Evolutionary conservation across 1,140 invertebrate species (phyloP).

Genomic region (Drosophila triauraria): DNA sequence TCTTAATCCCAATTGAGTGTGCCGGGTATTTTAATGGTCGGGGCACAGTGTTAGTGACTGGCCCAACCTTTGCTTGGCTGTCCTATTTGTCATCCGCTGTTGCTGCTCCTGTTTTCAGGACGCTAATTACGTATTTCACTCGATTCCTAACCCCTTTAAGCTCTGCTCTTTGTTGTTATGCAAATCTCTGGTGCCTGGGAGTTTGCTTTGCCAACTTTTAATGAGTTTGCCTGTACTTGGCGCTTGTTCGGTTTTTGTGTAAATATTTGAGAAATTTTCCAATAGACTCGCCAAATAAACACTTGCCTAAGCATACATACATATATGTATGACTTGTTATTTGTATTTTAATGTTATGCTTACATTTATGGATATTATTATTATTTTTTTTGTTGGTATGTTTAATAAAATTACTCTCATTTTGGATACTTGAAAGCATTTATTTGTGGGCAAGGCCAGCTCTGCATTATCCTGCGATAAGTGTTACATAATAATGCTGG

Average conservation of each 20-base stretch:
- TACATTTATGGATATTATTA: constrained; percentile 10
- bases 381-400: constrained; percentile 26
- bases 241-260: constrained; percentile 47
- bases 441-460: not conserved
- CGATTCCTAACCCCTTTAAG: constrained; percentile 7
- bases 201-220: constrained; percentile 45
- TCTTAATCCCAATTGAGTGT: not conserved
- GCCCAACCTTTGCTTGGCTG: not conserved
- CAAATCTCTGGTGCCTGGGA: constrained; percentile 17
- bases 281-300: constrained; percentile 55
- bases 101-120: not conserved
- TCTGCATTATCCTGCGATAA: too few species aligned
- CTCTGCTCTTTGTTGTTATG: constrained; percentile 34
- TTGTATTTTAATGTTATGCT: constrained; percentile 35
- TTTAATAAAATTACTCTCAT: constrained; percentile 21
- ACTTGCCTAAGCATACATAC: constrained; percentile 37
- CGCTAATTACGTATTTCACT: constrained; percentile 43
- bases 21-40: not conserved
- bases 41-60: too few species aligned
- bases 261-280: constrained; percentile 65
- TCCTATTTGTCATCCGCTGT: constrained; percentile 10
- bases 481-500: constrained; percentile 9
- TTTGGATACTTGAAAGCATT: constrained; percentile 3
- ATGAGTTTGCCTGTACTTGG: constrained; percentile 39
- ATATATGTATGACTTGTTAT: constrained; percentile 16